phyloP scores from a whole-genome alignment of 2,888 invertebrate species.

The Brachyptera risi region DNA sequence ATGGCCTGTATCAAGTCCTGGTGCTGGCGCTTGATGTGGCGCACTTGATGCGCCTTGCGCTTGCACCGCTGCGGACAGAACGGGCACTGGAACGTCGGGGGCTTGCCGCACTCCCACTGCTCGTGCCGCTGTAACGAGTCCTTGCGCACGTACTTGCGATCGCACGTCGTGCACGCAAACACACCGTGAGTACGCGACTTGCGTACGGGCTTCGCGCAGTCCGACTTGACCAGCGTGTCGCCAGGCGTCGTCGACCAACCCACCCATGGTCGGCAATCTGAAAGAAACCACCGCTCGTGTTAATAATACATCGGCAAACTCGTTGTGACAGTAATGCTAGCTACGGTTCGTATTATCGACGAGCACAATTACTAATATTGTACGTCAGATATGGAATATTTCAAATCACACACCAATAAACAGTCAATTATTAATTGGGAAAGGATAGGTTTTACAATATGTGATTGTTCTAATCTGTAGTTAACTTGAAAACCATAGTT shows the following conservation, averaged over 20 bases:
- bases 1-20: too few relatives aligned
- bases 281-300: too few relatives aligned
- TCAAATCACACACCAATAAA: too few relatives aligned
- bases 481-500: too few relatives aligned
- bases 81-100: constrained; percentile 49
- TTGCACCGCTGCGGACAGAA: constrained; percentile 47
- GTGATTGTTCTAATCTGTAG: too few relatives aligned
- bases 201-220: not conserved
- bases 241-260: not conserved
- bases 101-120: constrained; percentile 50
- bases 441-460: too few relatives aligned
- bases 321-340: too few relatives aligned
- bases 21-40: constrained; percentile 53
- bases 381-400: too few relatives aligned
- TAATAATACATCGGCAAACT: too few relatives aligned
- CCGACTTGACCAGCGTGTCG: not conserved
- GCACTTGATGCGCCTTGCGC: constrained; percentile 47
- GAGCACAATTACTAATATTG: too few relatives aligned
- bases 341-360: too few relatives aligned
- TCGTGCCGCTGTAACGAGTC: constrained; percentile 39
- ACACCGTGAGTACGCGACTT: constrained; percentile 21
- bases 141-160: constrained; percentile 38
- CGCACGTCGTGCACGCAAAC: constrained; percentile 38
- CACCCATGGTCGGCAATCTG: not conserved
- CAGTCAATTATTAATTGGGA: too few relatives aligned